Evolutionary conservation across 2,113 vertebrate species (phyloP).

Genomic region (Dipodomys merriami): DNA sequence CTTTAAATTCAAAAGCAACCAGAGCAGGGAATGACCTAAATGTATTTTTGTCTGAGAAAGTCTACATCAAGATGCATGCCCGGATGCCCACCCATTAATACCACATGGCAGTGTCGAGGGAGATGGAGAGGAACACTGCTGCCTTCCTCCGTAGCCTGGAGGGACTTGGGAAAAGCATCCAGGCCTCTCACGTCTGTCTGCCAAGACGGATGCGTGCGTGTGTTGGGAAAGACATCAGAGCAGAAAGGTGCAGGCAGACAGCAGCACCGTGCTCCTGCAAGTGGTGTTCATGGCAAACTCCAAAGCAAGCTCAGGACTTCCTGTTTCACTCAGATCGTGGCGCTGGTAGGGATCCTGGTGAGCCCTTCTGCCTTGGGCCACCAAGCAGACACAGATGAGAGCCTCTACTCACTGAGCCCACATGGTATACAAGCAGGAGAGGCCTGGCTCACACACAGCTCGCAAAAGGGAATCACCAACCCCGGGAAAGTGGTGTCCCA

Average conservation of each 20-base stretch:
- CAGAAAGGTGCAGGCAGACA: rapidly evolving
- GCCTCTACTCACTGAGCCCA: neutral
- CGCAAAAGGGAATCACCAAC: too few species aligned
- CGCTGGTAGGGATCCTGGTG: too few species aligned
- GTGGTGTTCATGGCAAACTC: rapidly evolving
- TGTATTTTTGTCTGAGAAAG: slow-evolving; percentile 13
- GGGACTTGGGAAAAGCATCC: rapidly evolving
- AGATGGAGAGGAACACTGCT: rapidly evolving
- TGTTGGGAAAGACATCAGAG: neutral
- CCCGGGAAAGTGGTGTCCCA: too few species aligned
- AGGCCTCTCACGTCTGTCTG: neutral
- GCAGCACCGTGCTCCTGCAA: rapidly evolving
- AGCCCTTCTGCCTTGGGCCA: too few species aligned
- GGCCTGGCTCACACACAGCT: too few species aligned
- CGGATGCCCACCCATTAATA: neutral
- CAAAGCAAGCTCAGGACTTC: rapidly evolving
- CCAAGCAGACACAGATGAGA: neutral
- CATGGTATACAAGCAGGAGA: too few species aligned
- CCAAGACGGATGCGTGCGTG: too few species aligned
- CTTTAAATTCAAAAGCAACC: slow-evolving; percentile 72
- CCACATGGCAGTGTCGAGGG: neutral
- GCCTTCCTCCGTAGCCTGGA: rapidly evolving
- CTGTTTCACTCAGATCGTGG: rapidly evolving
- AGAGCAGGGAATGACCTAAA: slow-evolving; percentile 37
- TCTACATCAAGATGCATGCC: slow-evolving; percentile 36